phyloP scores from a whole-genome alignment of 2,888 invertebrate genomes.

The Tachina grossa region DNA sequence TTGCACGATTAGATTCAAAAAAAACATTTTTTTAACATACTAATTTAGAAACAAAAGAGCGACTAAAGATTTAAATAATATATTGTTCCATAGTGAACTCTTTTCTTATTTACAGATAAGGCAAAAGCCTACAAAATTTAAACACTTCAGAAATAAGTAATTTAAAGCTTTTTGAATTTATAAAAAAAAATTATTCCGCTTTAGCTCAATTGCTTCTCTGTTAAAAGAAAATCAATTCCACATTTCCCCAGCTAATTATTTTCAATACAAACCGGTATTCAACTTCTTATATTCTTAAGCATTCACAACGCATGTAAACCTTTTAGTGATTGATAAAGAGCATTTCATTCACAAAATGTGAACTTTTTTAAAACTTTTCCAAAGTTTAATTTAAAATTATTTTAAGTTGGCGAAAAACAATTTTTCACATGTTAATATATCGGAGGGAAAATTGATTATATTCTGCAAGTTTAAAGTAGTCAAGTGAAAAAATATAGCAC shows the following conservation, averaged over 20 bases:
- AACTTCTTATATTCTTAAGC: neutral
- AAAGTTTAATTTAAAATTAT: constrained; percentile 50
- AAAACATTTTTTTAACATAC: too few species aligned
- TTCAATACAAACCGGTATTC: neutral
- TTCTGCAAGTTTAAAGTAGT: neutral
- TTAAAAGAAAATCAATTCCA: too few species aligned
- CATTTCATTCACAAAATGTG: neutral
- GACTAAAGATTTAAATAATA: too few species aligned
- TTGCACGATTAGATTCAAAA: too few species aligned
- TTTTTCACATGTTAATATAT: constrained; percentile 15
- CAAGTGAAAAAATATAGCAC: neutral
- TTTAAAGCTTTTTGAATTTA: too few species aligned
- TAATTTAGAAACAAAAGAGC: too few species aligned
- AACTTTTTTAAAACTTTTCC: constrained; percentile 6
- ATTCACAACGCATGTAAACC: neutral
- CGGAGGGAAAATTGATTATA: constrained; percentile 12
- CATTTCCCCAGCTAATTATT: neutral
- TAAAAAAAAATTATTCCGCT: too few species aligned
- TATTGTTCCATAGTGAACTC: too few species aligned
- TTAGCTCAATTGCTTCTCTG: too few species aligned
- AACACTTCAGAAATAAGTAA: too few species aligned
- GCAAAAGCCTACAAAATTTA: too few species aligned
- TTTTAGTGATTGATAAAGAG: constrained; percentile 26
- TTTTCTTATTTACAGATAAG: too few species aligned
- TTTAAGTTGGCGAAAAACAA: constrained; percentile 24